Percentiles rank a stretch among this genome's conserved stretches.
Conservation (phyloP, 2,888 invertebrate genomes). For the Eristalis pertinax region DNA sequence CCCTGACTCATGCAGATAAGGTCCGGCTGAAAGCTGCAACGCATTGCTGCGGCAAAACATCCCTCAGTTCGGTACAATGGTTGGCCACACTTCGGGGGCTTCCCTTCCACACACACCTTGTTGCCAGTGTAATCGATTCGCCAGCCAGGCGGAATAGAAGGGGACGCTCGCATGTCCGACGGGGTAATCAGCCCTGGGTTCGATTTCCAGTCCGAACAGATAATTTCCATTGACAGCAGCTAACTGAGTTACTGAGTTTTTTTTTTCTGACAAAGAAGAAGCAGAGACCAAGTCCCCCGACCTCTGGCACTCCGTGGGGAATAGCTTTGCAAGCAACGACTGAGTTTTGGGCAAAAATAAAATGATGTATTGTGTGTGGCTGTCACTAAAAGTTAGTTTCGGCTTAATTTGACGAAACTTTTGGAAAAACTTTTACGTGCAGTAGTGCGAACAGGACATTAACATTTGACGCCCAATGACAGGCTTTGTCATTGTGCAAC, state of each 20-base stretch:
- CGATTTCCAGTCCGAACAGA: background rate
- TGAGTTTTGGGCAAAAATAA: too few relatives aligned
- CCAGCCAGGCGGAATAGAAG: too few relatives aligned
- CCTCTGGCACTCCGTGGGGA: background rate
- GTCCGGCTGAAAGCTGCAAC: background rate
- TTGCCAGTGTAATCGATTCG: background rate
- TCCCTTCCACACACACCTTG: background rate
- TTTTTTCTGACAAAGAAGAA: background rate
- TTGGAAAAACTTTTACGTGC: background rate
- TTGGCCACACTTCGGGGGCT: background rate
- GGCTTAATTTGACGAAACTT: background rate
- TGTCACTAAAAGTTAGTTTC: background rate
- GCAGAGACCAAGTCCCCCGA: background rate
- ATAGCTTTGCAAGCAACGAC: background rate
- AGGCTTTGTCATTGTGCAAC: background rate
- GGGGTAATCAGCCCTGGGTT: too few relatives aligned
- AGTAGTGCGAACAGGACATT: background rate
- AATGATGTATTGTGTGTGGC: background rate
- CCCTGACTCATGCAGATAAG: background rate
- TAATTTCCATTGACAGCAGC: background rate
- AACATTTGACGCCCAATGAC: background rate
- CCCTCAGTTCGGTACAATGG: background rate
- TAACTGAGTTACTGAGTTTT: background rate
- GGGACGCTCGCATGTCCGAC: too few relatives aligned
- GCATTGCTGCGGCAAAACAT: background rate